Percentiles rank a stretch among this genome's conserved stretches.
phyloP scores from a whole-genome alignment of 1,140 invertebrate genomes.

The Parasteatoda tepidariorum region DNA sequence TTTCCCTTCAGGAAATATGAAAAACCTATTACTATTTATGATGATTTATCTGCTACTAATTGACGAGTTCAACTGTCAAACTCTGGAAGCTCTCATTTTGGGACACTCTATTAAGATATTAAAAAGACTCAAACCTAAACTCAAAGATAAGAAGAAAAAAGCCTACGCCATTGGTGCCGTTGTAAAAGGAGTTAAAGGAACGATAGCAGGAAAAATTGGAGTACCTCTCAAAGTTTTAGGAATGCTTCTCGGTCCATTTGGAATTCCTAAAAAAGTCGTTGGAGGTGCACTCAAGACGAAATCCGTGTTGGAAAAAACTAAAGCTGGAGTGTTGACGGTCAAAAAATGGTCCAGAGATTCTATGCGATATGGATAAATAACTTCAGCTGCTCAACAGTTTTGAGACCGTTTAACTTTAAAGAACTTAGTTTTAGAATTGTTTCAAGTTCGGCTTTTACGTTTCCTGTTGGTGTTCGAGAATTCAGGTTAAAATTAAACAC shows the following conservation, averaged over 20 bases:
- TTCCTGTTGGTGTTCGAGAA: too few relatives aligned
- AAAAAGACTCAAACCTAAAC: neutral
- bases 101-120: neutral
- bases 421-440: too few relatives aligned
- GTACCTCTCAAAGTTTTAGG: conserved; percentile 34
- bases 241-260: conserved; percentile 15
- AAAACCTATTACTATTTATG: too few relatives aligned
- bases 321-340: conserved; percentile 7
- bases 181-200: neutral
- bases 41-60: neutral
- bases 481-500: too few relatives aligned
- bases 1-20: too few relatives aligned
- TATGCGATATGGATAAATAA: conserved; percentile 24
- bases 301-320: conserved; percentile 14
- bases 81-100: neutral
- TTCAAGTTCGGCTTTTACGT: too few relatives aligned
- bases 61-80: neutral
- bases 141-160: conserved; percentile 19
- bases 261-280: neutral
- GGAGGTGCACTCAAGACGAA: conserved; percentile 10
- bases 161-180: conserved; percentile 7
- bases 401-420: too few relatives aligned
- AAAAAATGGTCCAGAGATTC: conserved; percentile 46
- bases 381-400: too few relatives aligned
- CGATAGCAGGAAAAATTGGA: neutral